Evolutionary conservation across 2,113 vertebrate genomes (phyloP).

Genomic region (Periophthalmodon schlosseri): DNA sequence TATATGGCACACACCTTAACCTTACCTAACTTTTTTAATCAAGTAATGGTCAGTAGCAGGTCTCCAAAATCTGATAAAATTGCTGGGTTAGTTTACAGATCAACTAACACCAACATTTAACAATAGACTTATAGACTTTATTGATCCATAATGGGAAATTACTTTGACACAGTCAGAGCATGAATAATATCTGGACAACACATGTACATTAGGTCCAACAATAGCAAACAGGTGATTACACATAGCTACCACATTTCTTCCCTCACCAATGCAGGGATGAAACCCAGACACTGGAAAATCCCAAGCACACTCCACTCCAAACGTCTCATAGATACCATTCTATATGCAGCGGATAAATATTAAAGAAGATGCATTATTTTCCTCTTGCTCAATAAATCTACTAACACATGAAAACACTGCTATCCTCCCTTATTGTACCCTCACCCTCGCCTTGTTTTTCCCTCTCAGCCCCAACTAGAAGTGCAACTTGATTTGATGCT

Average conservation of each 20-base stretch:
- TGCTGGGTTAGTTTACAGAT: neutral
- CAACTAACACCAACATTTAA: too few species aligned
- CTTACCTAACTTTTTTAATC: too few species aligned
- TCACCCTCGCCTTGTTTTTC: neutral
- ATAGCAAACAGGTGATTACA: neutral
- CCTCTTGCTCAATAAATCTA: slow-evolving; percentile 21
- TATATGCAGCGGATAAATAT: slow-evolving; percentile 56
- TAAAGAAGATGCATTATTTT: slow-evolving; percentile 28
- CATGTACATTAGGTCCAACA: neutral
- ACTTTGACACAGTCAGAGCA: neutral
- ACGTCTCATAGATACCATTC: slow-evolving; percentile 44
- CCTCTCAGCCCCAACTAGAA: slow-evolving; percentile 11
- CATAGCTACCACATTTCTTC: slow-evolving; percentile 11
- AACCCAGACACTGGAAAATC: slow-evolving; percentile 12
- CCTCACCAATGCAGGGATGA: slow-evolving; percentile 42
- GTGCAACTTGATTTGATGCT: slow-evolving; percentile 11
- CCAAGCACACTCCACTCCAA: slow-evolving; percentile 22
- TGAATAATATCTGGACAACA: neutral
- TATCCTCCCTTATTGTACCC: slow-evolving; percentile 11
- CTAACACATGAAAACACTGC: neutral
- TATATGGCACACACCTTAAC: too few species aligned
- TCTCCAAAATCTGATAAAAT: neutral
- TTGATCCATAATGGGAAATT: too few species aligned
- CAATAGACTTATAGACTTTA: too few species aligned
- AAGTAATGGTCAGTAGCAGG: too few species aligned